These are phyloP conservation scores for Acrobasis consociella DNA, from an alignment of 2,888 invertebrate genomes.

Conservation along the genomic window DNA sequence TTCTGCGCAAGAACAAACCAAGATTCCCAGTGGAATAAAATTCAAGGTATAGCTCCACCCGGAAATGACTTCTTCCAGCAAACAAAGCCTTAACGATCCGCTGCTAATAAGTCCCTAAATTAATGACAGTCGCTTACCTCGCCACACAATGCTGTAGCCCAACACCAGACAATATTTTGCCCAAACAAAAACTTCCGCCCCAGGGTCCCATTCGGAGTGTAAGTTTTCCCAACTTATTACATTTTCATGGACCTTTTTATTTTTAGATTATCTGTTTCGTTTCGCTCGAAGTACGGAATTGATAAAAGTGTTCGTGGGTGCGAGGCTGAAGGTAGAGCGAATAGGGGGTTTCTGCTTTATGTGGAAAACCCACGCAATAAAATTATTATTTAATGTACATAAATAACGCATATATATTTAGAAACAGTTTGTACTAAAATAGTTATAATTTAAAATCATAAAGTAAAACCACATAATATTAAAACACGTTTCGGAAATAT, in stretches of 20 bases:
- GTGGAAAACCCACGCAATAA: too few species aligned
- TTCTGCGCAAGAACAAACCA: not conserved
- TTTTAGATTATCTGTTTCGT: conserved; percentile 7
- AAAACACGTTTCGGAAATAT: too few species aligned
- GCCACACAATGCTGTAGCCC: not conserved
- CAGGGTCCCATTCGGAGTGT: not conserved
- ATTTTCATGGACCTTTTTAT: conserved; percentile 10
- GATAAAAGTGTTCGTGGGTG: not conserved
- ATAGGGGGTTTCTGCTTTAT: too few species aligned
- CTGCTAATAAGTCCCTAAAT: conserved; percentile 12
- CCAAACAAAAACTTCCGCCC: conserved; percentile 6
- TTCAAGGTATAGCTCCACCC: not conserved
- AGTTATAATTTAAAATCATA: too few species aligned
- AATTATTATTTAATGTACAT: too few species aligned
- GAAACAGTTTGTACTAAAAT: too few species aligned
- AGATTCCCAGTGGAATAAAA: not conserved
- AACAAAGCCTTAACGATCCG: conserved; percentile 7
- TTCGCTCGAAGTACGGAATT: not conserved
- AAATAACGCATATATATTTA: too few species aligned
- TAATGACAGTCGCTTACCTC: conserved; percentile 12
- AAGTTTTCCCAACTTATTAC: conserved; percentile 11
- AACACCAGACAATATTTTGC: conserved; percentile 1
- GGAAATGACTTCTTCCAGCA: conserved; percentile 5
- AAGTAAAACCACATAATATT: too few species aligned
- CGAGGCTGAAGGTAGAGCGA: too few species aligned